phyloP scores from a whole-genome alignment of 64 coral and sea anemone species.

The Stylophora pistillata region DNA sequence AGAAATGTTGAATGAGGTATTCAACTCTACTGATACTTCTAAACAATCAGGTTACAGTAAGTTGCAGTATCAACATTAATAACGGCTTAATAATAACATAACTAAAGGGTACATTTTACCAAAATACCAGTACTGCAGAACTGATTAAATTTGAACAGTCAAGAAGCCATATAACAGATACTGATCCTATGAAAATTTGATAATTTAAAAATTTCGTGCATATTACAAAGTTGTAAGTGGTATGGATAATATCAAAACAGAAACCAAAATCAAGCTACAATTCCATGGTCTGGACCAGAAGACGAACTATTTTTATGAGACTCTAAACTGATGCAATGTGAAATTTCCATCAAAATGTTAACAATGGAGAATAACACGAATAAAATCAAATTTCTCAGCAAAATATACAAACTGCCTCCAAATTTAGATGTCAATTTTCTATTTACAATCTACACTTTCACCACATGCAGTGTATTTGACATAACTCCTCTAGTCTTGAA shows the following conservation, averaged over 20 bases:
- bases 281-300: not conserved
- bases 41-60: too few relatives aligned
- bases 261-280: not conserved
- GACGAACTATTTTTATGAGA: not conserved
- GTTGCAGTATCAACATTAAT: too few relatives aligned
- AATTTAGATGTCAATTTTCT: not conserved
- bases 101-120: too few relatives aligned
- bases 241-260: not conserved
- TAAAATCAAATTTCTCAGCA: slow-evolving; percentile 22
- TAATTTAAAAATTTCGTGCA: not conserved
- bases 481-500: not conserved
- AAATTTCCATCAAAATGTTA: not conserved
- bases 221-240: not conserved
- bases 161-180: not conserved
- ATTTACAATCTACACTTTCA: slow-evolving; percentile 16
- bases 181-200: not conserved
- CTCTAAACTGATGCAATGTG: not conserved
- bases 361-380: not conserved
- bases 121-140: too few relatives aligned
- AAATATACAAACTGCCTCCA: slow-evolving; percentile 40
- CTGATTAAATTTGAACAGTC: too few relatives aligned
- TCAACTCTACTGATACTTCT: too few relatives aligned
- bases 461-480: not conserved
- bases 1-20: too few relatives aligned
- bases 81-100: too few relatives aligned